phyloP scores from a whole-genome alignment of 2,113 vertebrate genomes.

The Leptosomus discolor region DNA sequence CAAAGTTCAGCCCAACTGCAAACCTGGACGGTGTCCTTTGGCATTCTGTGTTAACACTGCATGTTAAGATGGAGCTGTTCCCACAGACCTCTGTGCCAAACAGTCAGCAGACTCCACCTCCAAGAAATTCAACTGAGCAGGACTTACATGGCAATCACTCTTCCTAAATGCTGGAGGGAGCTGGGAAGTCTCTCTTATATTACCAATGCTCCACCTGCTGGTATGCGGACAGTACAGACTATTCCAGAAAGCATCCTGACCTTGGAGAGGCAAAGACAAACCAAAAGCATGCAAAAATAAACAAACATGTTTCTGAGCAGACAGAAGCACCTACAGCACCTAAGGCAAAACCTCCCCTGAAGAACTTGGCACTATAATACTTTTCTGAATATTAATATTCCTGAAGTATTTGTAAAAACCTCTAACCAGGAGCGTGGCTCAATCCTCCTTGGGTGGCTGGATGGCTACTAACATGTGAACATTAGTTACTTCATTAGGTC shows the following conservation, averaged over 20 bases:
- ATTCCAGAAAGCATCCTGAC: background rate
- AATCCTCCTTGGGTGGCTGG: background rate
- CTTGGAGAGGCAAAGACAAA: background rate
- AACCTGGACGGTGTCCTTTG: background rate
- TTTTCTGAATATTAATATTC: background rate
- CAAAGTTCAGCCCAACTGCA: background rate
- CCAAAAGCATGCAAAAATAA: background rate
- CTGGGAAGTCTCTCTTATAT: background rate
- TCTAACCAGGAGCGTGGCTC: background rate
- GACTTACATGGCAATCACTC: background rate
- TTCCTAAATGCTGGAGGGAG: background rate
- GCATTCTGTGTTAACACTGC: background rate
- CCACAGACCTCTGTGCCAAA: background rate
- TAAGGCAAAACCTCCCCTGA: background rate
- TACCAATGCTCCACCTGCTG: background rate
- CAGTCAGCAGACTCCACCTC: background rate
- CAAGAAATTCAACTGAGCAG: background rate
- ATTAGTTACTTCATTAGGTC: background rate
- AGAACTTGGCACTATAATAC: background rate
- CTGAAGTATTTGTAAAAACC: background rate
- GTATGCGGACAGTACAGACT: background rate
- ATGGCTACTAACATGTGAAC: background rate
- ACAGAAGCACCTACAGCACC: background rate
- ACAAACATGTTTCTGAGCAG: background rate
- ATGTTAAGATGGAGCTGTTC: background rate